phyloP scores from a whole-genome alignment of 53 echinoderm and acorn worm species.

The Antedon mediterranea region DNA sequence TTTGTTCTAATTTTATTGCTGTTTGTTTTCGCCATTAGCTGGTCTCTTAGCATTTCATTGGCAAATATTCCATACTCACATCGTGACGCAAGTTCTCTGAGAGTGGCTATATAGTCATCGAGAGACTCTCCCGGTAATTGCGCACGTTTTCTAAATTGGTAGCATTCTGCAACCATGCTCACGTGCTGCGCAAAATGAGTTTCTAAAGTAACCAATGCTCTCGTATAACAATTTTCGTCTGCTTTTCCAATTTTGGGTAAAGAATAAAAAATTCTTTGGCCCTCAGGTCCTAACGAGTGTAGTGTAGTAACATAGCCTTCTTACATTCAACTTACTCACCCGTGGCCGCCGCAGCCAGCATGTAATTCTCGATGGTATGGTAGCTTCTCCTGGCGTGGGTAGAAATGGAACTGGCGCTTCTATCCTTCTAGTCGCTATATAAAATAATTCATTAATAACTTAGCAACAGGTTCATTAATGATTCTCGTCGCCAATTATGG shows the following conservation, averaged over 20 bases:
- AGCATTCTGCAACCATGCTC: slow-evolving; percentile 31
- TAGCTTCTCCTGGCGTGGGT: not conserved
- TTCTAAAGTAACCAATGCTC: too few species aligned
- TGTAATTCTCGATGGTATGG: slow-evolving; percentile 3
- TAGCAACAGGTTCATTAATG: too few species aligned
- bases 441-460: too few species aligned
- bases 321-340: not conserved
- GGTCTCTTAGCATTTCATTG: slow-evolving; percentile 29
- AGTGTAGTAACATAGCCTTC: not conserved
- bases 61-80: slow-evolving; percentile 14
- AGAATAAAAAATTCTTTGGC: slow-evolving; percentile 4
- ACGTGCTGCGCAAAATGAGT: slow-evolving; percentile 17
- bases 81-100: slow-evolving; percentile 9
- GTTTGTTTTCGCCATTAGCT: slow-evolving; percentile 21
- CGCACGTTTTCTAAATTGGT: slow-evolving; percentile 12
- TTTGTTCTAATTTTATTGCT: slow-evolving; percentile 12
- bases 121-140: slow-evolving; percentile 21
- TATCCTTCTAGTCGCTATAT: not conserved
- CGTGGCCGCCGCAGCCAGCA: not conserved
- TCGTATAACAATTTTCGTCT: not conserved
- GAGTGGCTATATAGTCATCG: slow-evolving; percentile 14
- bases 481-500: too few species aligned
- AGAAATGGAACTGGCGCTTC: not conserved
- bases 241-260: not conserved
- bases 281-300: slow-evolving; percentile 9